Conservation (phyloP, 2,888 invertebrate genomes). For the Loripinus fragilis region DNA sequence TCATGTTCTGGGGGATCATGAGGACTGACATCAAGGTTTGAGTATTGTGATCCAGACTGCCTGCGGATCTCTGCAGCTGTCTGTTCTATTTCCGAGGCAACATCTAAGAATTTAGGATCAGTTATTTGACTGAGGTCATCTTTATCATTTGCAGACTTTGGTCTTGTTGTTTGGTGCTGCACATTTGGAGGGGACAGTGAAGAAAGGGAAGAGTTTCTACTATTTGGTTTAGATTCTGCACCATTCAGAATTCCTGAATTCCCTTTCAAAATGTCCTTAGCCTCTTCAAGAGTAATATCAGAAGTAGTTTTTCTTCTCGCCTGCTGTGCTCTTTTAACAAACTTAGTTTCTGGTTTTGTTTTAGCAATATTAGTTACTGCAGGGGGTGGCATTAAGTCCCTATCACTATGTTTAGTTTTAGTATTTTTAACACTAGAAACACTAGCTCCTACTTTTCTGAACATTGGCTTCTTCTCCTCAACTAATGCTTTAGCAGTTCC, state of each 20-base stretch:
- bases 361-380: slow-evolving; percentile 48
- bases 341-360: slow-evolving; percentile 54
- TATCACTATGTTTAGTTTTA: slow-evolving; percentile 39
- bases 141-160: slow-evolving; percentile 12
- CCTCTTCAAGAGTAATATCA: slow-evolving; percentile 75
- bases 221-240: slow-evolving; percentile 33
- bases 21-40: slow-evolving; percentile 68
- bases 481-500: slow-evolving; percentile 15
- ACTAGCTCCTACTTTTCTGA: slow-evolving; percentile 35
- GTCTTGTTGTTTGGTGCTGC: background rate
- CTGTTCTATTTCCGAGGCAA: slow-evolving; percentile 67
- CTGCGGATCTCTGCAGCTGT: slow-evolving; percentile 68
- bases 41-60: slow-evolving; percentile 40
- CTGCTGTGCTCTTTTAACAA: slow-evolving; percentile 64
- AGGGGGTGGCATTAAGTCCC: slow-evolving; percentile 71
- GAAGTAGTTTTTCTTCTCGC: slow-evolving; percentile 64
- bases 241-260: slow-evolving; percentile 72
- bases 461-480: slow-evolving; percentile 31
- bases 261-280: slow-evolving; percentile 76
- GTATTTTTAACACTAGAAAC: slow-evolving; percentile 21
- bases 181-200: slow-evolving; percentile 36
- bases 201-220: slow-evolving; percentile 35
- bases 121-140: slow-evolving; percentile 38
- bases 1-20: slow-evolving; percentile 75
- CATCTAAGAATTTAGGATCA: slow-evolving; percentile 47